These are phyloP conservation scores for Trinectes maculatus DNA, from an alignment of 2,113 vertebrate genomes.

Conservation along the genomic window DNA sequence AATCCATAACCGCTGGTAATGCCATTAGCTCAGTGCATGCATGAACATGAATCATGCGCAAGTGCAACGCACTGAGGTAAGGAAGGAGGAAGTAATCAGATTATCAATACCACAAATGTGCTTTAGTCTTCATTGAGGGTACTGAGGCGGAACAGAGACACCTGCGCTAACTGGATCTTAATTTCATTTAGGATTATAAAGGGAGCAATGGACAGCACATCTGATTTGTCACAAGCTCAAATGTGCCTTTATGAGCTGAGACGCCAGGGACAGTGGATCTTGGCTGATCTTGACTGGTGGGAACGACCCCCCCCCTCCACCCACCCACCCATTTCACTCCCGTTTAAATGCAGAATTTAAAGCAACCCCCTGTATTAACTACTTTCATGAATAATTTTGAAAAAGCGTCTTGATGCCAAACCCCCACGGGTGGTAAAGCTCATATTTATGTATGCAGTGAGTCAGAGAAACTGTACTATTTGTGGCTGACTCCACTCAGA, in stretches of 20 bases:
- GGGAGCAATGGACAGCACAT: conserved; percentile 19
- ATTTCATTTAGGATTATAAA: conserved; percentile 31
- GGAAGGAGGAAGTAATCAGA: conserved; percentile 56
- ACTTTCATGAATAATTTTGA: conserved; percentile 25
- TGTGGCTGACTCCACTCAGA: neutral
- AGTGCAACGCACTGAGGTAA: conserved; percentile 24
- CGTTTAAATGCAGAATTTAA: too few relatives aligned
- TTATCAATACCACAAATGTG: conserved; percentile 36
- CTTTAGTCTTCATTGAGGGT: conserved; percentile 45
- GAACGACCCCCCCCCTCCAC: neutral
- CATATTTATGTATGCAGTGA: conserved; percentile 11
- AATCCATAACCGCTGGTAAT: conserved; percentile 42
- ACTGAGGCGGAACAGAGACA: conserved; percentile 36
- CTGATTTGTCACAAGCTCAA: conserved; percentile 21
- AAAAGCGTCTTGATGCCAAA: conserved; percentile 7
- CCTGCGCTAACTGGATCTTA: conserved; percentile 26
- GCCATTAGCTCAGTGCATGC: conserved; percentile 17
- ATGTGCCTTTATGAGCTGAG: conserved; percentile 3
- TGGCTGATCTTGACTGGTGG: neutral
- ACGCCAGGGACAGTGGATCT: conserved; percentile 10
- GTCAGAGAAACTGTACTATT: neutral
- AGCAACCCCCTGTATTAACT: neutral
- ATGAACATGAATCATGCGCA: conserved; percentile 10
- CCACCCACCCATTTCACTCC: too few relatives aligned
- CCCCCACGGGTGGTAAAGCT: neutral